Evolutionary conservation across 2,797 vertebrate genomes (phyloP).

Genomic region (Chaunax sp.): DNA sequence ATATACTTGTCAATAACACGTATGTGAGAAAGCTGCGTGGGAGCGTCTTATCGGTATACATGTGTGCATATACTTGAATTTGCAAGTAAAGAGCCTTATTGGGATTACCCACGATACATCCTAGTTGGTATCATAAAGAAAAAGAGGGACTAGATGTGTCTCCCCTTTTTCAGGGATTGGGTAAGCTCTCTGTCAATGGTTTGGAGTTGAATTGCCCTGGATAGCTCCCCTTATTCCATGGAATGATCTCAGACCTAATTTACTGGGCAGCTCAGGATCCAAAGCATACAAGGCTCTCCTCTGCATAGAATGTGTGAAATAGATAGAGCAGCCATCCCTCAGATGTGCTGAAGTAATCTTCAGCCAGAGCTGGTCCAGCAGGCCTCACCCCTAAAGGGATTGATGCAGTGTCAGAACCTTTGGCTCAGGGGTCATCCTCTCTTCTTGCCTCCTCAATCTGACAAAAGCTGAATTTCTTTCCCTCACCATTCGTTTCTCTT

Average conservation of each 20-base stretch:
- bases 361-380: constrained; percentile 89
- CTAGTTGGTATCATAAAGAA: constrained; percentile 82
- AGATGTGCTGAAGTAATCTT: constrained; percentile 97
- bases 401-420: constrained; percentile 98
- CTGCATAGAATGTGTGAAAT: constrained; percentile 86
- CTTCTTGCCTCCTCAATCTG: constrained; percentile 90
- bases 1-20: constrained; percentile 69
- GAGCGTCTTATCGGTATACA: constrained; percentile 83
- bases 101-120: constrained; percentile 86
- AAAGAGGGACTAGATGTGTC: constrained; percentile 77
- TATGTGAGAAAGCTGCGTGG: constrained; percentile 82
- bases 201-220: constrained; percentile 81
- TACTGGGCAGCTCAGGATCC: constrained; percentile 86
- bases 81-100: constrained; percentile 83
- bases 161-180: constrained; percentile 75
- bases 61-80: constrained; percentile 81
- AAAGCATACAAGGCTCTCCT: constrained; percentile 86
- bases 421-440: constrained; percentile 93
- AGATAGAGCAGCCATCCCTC: constrained; percentile 87
- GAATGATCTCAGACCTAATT: constrained; percentile 90
- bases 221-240: constrained; percentile 82
- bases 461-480: constrained; percentile 89
- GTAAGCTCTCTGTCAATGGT: constrained; percentile 85
- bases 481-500: constrained; percentile 83
- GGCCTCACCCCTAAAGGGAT: constrained; percentile 96